Evolutionary conservation across 2,113 vertebrate species (phyloP).

Genomic region (Hepsetus odoe): DNA sequence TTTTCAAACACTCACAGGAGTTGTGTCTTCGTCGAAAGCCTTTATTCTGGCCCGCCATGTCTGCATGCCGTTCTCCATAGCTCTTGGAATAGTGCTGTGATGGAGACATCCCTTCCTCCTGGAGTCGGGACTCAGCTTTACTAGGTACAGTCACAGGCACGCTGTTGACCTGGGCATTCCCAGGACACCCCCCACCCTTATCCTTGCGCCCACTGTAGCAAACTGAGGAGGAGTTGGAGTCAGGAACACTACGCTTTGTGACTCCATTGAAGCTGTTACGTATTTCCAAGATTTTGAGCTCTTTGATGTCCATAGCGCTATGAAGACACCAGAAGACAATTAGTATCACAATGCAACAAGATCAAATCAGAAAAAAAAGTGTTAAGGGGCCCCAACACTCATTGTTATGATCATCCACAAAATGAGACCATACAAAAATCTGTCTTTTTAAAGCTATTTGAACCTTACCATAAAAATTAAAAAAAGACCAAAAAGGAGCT

Average conservation of each 20-base stretch:
- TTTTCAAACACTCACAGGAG: slow-evolving; percentile 83
- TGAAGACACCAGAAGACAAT: background rate
- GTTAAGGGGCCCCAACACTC: background rate
- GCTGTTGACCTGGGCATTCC: slow-evolving; percentile 70
- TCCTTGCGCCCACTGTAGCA: slow-evolving; percentile 55
- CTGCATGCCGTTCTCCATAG: slow-evolving; percentile 87
- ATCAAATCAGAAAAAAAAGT: too few relatives aligned
- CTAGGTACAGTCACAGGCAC: slow-evolving; percentile 83
- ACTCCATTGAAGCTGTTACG: slow-evolving; percentile 74
- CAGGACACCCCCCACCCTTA: slow-evolving; percentile 27
- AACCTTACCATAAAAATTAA: too few relatives aligned
- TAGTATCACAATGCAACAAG: background rate
- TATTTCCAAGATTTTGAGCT: slow-evolving; percentile 91
- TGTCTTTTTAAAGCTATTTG: too few relatives aligned
- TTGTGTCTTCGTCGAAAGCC: slow-evolving; percentile 93
- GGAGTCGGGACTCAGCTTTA: slow-evolving; percentile 74
- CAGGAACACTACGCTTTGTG: slow-evolving; percentile 56
- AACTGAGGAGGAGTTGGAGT: slow-evolving; percentile 65
- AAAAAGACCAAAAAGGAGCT: slow-evolving; percentile 13
- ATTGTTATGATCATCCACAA: background rate
- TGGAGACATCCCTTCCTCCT: slow-evolving; percentile 74
- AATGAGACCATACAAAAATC: too few relatives aligned
- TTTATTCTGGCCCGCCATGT: slow-evolving; percentile 83
- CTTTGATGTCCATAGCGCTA: slow-evolving; percentile 96
- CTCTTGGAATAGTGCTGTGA: slow-evolving; percentile 90